Base-by-base conservation (phyloP, 2,797 vertebrate genomes). In the Synaphobranchus kaupii region DNA sequence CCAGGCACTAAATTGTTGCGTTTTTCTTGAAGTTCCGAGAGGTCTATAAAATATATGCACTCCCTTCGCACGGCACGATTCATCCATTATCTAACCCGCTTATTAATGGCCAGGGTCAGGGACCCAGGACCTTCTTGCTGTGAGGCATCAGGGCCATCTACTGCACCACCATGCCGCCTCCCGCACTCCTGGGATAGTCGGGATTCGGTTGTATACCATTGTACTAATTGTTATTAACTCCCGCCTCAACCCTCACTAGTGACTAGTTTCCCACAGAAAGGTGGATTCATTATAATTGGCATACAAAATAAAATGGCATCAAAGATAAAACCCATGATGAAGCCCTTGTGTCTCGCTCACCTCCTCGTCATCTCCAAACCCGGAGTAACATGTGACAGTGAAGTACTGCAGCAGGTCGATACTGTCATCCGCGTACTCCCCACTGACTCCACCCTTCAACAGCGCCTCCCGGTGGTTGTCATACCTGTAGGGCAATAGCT, bases 381-480 rank as follows among this genome's bases (percentile, higher is more conserved):
- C 98, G 4, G 97, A 97, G 88, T 99, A 99, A 93, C 98, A 98
- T 86, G 97, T 97, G 58, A 97, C 97, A 0, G 98, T 99, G 94
- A 99, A 99, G 88, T 95, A 99, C 91, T 76, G 97, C 68, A 99
- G 93, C 73, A 99, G 93, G 92, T 99, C 98, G 84, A 98, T 92
- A 76, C 97, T 98, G 93, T 99, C 97, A 10, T 99, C 98, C 83
- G 97, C 96, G 91, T 97, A 99, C 6, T 98, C 97, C 54, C 97
- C 97, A 86, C 96, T 97, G 63, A 96, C 89, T 0, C 98, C 97
- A 17, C 98, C 97, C 94, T 97, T 99, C 89, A 99, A 93, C 86
- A 99, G 92, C 48, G 97, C 98, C 0, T 99, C 98, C 76, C 98
- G 95, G 92, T 99, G 98, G 93, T 97, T 98, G 93, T 99, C 98